These are phyloP conservation scores for Sylvilagus bachmani DNA, from an alignment of 2,113 vertebrate species.

Conservation along the genomic window DNA sequence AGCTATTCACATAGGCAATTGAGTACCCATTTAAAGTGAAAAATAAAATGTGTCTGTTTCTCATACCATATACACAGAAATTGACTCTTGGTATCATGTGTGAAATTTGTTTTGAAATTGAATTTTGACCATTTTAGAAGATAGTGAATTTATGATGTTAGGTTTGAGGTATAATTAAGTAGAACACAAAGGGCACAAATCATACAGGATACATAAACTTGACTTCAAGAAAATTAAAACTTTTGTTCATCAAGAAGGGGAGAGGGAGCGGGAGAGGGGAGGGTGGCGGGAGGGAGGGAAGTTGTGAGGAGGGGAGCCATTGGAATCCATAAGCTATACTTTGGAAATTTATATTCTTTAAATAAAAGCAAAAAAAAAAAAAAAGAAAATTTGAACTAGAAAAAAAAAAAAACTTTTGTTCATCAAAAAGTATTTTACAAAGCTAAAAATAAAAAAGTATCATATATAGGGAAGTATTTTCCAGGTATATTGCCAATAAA, in stretches of 20 bases:
- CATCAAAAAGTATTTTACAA: background rate
- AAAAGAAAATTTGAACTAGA: background rate
- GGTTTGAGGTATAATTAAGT: background rate
- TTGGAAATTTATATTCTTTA: no score
- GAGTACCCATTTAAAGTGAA: background rate
- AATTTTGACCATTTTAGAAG: background rate
- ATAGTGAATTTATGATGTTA: background rate
- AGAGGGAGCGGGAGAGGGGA: no score
- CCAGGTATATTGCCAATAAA: background rate
- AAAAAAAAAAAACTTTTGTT: slow-evolving; percentile 27
- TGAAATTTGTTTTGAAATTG: background rate
- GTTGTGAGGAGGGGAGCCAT: no score
- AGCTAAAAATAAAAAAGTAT: background rate
- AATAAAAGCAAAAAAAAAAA: no score
- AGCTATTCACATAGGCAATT: background rate
- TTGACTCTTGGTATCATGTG: background rate
- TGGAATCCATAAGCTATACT: no score
- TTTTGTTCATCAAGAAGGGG: no score
- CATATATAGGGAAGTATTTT: background rate
- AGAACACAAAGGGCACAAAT: background rate
- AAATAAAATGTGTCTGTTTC: background rate
- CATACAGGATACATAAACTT: background rate
- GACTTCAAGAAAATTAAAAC: background rate
- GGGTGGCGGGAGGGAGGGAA: no score
- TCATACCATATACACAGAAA: background rate